Percentiles rank a stretch among this genome's conserved stretches.
These are phyloP conservation scores for Apodemia zela DNA, from an alignment of 2,888 invertebrate species.

Conservation along the genomic window DNA sequence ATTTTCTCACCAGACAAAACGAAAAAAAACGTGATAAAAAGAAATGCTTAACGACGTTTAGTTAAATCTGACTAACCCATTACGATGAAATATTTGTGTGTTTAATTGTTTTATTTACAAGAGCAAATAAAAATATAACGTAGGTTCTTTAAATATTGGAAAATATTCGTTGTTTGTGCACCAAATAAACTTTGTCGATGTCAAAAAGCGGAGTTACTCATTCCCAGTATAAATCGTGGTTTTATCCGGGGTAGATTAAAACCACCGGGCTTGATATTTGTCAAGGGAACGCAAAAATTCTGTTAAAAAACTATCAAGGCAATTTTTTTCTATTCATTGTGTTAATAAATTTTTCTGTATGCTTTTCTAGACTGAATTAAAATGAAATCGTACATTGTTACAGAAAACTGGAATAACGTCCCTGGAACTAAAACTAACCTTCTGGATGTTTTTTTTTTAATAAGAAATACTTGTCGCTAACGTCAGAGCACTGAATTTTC, in stretches of 20 bases:
- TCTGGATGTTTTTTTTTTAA: too few species aligned
- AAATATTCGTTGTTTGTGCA: not conserved
- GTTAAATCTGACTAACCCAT: too few species aligned
- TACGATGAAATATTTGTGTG: too few species aligned
- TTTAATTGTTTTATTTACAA: not conserved
- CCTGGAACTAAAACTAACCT: too few species aligned
- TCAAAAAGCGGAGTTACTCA: constrained; percentile 3
- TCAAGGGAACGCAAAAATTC: not conserved
- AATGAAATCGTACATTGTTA: not conserved
- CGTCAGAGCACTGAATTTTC: too few species aligned
- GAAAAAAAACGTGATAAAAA: too few species aligned
- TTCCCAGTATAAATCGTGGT: not conserved
- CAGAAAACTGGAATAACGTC: too few species aligned
- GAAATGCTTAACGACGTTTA: too few species aligned
- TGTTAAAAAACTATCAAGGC: not conserved
- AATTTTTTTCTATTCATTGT: not conserved
- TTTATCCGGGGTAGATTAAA: constrained; percentile 9
- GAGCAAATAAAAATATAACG: not conserved
- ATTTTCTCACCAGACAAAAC: too few species aligned
- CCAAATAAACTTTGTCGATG: not conserved
- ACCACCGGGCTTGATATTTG: not conserved
- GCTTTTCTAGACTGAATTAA: not conserved
- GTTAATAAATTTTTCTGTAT: not conserved
- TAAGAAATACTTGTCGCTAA: too few species aligned
- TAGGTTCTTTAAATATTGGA: not conserved